Percentiles rank a stretch among this genome's conserved stretches.
phyloP scores from a whole-genome alignment of 2,888 invertebrate species.

The Blomia tropicalis region DNA sequence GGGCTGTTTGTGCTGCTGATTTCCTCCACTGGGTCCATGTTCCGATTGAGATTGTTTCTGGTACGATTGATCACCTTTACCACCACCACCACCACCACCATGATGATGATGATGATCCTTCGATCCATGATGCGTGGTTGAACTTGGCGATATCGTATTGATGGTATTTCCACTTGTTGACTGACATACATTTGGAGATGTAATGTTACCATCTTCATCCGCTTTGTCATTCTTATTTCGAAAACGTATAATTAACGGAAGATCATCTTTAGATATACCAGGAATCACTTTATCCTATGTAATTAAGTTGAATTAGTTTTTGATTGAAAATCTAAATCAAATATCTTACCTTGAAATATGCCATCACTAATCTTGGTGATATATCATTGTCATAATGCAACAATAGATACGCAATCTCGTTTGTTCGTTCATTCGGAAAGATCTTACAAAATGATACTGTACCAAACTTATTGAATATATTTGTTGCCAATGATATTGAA shows the following conservation, averaged over 20 bases:
- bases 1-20: not conserved
- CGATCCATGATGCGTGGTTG: not conserved
- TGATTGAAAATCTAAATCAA: not conserved
- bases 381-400: slow-evolving; percentile 21
- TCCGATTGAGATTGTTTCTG: too few species aligned
- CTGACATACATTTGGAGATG: not conserved
- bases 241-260: slow-evolving; percentile 17
- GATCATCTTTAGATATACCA: slow-evolving; percentile 9
- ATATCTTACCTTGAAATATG: slow-evolving; percentile 18
- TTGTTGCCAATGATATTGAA: slow-evolving; percentile 36
- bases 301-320: not conserved
- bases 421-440: slow-evolving; percentile 17
- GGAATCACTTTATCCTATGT: slow-evolving; percentile 17
- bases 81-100: not conserved
- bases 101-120: not conserved
- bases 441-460: slow-evolving; percentile 21
- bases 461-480: slow-evolving; percentile 37
- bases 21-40: not conserved
- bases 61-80: too few species aligned
- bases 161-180: not conserved
- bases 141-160: not conserved
- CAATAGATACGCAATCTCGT: slow-evolving; percentile 17
- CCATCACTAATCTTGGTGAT: slow-evolving; percentile 17
- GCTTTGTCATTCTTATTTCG: slow-evolving; percentile 18
- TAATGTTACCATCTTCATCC: not conserved